Evolutionary conservation across 2,113 vertebrate species (phyloP).

Genomic region (Thermophis baileyi): DNA sequence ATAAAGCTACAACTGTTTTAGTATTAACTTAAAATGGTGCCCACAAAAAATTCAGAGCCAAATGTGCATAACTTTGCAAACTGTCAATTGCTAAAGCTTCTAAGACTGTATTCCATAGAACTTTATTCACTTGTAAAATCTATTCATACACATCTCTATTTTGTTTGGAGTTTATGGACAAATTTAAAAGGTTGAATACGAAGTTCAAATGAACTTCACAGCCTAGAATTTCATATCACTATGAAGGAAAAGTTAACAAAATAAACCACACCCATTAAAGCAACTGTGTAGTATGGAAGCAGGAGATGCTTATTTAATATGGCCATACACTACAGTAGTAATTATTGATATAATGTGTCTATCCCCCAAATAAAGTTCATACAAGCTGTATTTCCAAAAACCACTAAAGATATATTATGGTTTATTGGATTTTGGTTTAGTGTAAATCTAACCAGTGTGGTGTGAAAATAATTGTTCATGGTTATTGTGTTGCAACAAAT

Average conservation of each 20-base stretch:
- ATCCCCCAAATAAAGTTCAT: not conserved
- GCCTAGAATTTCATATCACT: not conserved
- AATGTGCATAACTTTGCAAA: not conserved
- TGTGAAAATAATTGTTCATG: not conserved
- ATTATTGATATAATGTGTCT: not conserved
- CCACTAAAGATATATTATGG: not conserved
- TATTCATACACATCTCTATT: not conserved
- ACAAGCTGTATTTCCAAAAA: not conserved
- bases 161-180: not conserved
- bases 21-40: not conserved
- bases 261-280: not conserved
- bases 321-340: not conserved
- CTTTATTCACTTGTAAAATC: not conserved
- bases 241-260: not conserved
- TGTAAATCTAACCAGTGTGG: not conserved
- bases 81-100: not conserved
- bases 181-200: not conserved
- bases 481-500: not conserved
- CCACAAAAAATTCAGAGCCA: not conserved
- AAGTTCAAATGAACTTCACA: not conserved
- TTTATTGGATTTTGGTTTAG: not conserved
- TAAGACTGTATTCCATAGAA: not conserved
- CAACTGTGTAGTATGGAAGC: not conserved
- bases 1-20: slow-evolving; percentile 1
- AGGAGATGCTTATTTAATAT: not conserved